Evolutionary conservation across 2,113 vertebrate genomes (phyloP).

Genomic region (Tor tambroides): DNA sequence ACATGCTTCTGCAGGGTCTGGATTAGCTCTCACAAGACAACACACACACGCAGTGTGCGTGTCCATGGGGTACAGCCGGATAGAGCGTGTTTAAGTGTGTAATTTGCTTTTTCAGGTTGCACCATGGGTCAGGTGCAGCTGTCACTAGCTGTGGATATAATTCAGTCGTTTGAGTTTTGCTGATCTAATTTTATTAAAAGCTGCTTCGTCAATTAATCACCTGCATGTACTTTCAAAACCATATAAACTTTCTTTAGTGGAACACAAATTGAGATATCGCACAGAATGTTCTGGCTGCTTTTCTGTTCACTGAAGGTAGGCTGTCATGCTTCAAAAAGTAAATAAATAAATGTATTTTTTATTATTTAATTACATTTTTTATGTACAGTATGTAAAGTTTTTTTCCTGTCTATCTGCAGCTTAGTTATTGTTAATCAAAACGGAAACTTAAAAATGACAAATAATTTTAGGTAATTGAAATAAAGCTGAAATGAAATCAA

Average conservation of each 20-base stretch:
- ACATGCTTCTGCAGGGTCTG: not conserved
- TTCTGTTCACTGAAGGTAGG: not conserved
- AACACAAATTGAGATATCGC: not conserved
- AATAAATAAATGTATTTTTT: not conserved
- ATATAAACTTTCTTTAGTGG: not conserved
- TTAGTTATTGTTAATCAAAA: too few species aligned
- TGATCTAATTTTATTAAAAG: not conserved
- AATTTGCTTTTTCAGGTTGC: not conserved
- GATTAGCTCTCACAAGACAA: slow-evolving; percentile 9
- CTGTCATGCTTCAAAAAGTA: not conserved
- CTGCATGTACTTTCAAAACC: not conserved
- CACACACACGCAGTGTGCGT: not conserved
- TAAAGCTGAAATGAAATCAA: too few species aligned
- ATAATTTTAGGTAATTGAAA: too few species aligned
- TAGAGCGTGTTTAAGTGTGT: not conserved
- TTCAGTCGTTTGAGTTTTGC: not conserved
- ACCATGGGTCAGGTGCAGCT: not conserved
- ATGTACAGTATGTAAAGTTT: too few species aligned
- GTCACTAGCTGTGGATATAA: not conserved
- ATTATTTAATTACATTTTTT: too few species aligned
- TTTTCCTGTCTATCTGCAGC: too few species aligned
- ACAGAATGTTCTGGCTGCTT: too few species aligned
- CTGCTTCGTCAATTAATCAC: not conserved
- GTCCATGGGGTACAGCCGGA: not conserved
- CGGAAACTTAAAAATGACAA: too few species aligned